Conservation (phyloP, 92 coral and sea anemone genomes). For the Pocillopora meandrina region DNA sequence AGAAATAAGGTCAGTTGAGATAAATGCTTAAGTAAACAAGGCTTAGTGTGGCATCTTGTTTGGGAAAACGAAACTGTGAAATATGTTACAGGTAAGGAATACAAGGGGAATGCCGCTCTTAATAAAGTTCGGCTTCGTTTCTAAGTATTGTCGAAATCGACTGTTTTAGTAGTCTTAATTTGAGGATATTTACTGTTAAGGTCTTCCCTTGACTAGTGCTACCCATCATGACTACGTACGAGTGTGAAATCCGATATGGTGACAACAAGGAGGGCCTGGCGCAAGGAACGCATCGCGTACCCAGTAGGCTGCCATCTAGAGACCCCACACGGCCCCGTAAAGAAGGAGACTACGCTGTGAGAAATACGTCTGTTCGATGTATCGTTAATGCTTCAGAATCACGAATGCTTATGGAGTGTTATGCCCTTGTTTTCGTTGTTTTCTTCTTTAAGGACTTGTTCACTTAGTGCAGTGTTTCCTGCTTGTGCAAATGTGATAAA, state of each 20-base stretch:
- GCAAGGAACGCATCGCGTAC: constrained; percentile 69
- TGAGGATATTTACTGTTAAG: background rate
- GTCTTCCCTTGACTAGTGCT: constrained; percentile 65
- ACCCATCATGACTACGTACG: constrained; percentile 92
- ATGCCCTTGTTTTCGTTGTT: background rate
- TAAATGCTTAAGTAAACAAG: too few relatives aligned
- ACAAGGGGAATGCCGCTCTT: too few relatives aligned
- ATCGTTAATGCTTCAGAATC: background rate
- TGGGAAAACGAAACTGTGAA: too few relatives aligned
- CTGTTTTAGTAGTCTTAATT: background rate
- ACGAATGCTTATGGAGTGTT: background rate
- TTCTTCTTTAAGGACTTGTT: background rate
- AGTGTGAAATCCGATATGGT: constrained; percentile 85
- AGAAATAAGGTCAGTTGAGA: background rate
- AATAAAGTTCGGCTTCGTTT: too few relatives aligned
- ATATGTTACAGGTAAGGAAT: too few relatives aligned
- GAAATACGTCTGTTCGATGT: constrained; percentile 7
- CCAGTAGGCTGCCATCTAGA: constrained; percentile 95
- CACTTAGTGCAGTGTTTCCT: background rate
- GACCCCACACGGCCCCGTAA: constrained; percentile 96
- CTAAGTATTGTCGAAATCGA: background rate
- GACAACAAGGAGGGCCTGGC: constrained; percentile 63
- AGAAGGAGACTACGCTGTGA: constrained; percentile 66
- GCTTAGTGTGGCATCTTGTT: too few relatives aligned
- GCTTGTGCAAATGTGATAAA: constrained; percentile 29